Base-by-base conservation (phyloP, 2,888 invertebrate species). In the Trachelus iudaicus region DNA sequence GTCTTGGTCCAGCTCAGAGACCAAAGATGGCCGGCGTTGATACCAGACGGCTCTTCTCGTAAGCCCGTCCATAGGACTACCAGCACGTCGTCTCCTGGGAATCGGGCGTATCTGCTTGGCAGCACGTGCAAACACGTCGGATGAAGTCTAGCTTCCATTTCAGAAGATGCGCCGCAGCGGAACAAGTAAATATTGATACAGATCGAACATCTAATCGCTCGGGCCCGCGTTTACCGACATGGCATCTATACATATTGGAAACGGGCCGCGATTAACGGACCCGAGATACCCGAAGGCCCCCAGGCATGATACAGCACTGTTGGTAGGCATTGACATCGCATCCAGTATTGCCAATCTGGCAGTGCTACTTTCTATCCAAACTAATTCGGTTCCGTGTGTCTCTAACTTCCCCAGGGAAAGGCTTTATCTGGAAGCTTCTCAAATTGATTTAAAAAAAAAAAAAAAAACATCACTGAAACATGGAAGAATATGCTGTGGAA, bases 191-290 rank as follows among this genome's bases (percentile, higher is more conserved):
- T 90, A 90, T 90, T 90, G 87, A 88, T 90, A 89, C 87, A 87
- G 87, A 89, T 90, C 89, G 89, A 89, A 89, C 89, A 88, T 89
- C 87, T 90, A 90, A 90, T 89, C 90, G 88, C 83, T 86, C 83
- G 81, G 84, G 83, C 79, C 82, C 79, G 83, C 87, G 87, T 89
- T 89, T 88, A 86, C 87, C 84, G 83, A 87, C 86, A 85, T 83
- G 78, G 83, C 86, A 84, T 86, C 84, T 83, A 83, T 84, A 85
- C 86, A 84, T 83, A 82, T 80, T 79, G 77, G 78, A 80, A 76
- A 15, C 56, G 23, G 56, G 56, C 56, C 56, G 23, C 56, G 23
- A 56, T 56, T 23, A 56, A 56, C 56, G 56, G 56, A 56, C 56
- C 56, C 23, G 56, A 56, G 56, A 23, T 23, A 56, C 23, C 23